Evolutionary conservation across 30 jellyfish, hydroid and myxozoan species (phyloP).

Genomic region (Catostylus mosaicus): DNA sequence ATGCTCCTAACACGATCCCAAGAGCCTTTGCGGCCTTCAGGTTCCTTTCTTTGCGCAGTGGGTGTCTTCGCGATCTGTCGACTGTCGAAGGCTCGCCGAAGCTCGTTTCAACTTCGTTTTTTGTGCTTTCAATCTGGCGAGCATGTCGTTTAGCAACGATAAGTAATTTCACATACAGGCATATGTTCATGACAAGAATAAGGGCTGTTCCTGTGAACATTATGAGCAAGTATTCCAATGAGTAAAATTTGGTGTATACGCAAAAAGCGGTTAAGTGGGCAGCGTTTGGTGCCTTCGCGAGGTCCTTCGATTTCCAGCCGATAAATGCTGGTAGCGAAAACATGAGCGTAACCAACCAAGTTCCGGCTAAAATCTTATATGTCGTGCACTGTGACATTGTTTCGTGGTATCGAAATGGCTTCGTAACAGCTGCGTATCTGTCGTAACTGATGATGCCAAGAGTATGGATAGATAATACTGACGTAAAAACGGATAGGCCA

Average conservation of each 20-base stretch:
- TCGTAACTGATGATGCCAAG: conserved; percentile 88
- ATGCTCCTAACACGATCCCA: conserved; percentile 82
- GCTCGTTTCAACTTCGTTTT: conserved; percentile 74
- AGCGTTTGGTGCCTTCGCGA: conserved; percentile 4
- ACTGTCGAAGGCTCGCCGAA: conserved; percentile 25
- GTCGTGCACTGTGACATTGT: conserved; percentile 57
- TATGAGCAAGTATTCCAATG: conserved; percentile 69
- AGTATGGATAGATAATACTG: conserved; percentile 74
- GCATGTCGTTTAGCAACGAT: conserved; percentile 88
- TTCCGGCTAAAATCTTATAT: conserved; percentile 28
- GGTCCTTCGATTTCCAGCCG: conserved; percentile 75
- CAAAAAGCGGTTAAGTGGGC: conserved; percentile 64
- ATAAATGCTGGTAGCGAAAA: conserved; percentile 74
- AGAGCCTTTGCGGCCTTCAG: conserved; percentile 91
- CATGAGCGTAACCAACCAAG: conserved; percentile 61
- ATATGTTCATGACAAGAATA: conserved; percentile 60
- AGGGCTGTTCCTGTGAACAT: conserved; percentile 42
- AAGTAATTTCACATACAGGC: conserved; percentile 51
- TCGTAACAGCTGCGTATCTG: conserved; percentile 78
- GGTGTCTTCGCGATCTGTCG: conserved; percentile 28
- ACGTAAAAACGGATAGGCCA: conserved; percentile 72
- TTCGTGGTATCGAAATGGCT: conserved; percentile 79
- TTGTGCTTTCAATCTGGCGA: conserved; percentile 58
- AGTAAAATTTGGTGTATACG: conserved; percentile 80
- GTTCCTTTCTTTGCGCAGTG: conserved; percentile 69